These are phyloP conservation scores for Thermophis baileyi DNA, from an alignment of 2,113 vertebrate genomes.

Conservation along the genomic window DNA sequence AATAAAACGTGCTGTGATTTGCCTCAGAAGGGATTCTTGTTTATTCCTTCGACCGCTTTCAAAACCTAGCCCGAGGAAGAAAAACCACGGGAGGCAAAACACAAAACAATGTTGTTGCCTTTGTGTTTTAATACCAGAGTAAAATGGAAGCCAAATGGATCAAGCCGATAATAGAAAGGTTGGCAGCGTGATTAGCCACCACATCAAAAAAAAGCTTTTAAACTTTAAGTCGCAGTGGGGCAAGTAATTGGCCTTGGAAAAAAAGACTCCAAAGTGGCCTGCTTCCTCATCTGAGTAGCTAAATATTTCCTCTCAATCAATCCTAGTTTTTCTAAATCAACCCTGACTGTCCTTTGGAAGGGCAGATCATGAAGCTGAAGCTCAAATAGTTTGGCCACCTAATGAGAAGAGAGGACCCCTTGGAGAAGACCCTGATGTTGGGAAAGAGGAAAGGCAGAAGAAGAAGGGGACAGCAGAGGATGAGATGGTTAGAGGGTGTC, in stretches of 20 bases:
- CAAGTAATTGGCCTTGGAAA: not conserved
- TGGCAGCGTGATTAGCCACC: not conserved
- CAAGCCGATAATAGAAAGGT: not conserved
- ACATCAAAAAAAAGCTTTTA: not conserved
- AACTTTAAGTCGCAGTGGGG: not conserved
- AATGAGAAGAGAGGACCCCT: no score
- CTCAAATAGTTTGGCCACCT: not conserved
- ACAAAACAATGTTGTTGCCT: not conserved
- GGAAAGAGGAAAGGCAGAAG: no score
- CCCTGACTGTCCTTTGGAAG: not conserved
- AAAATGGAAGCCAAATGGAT: not conserved
- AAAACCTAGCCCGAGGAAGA: constrained; percentile 39
- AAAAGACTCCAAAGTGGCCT: not conserved
- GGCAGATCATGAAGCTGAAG: not conserved
- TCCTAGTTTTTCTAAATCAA: no score
- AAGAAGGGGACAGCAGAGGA: no score
- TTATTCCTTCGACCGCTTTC: not conserved
- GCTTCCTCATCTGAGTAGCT: not conserved
- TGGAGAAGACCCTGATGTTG: no score
- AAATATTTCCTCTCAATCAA: not conserved
- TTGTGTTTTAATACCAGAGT: not conserved
- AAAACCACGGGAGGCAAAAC: not conserved
- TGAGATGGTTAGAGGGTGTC: no score
- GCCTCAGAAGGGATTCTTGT: not conserved
- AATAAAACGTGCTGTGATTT: constrained; percentile 36